These are phyloP conservation scores for Apis laboriosa DNA, from an alignment of 1,140 invertebrate genomes.

Conservation along the genomic window DNA sequence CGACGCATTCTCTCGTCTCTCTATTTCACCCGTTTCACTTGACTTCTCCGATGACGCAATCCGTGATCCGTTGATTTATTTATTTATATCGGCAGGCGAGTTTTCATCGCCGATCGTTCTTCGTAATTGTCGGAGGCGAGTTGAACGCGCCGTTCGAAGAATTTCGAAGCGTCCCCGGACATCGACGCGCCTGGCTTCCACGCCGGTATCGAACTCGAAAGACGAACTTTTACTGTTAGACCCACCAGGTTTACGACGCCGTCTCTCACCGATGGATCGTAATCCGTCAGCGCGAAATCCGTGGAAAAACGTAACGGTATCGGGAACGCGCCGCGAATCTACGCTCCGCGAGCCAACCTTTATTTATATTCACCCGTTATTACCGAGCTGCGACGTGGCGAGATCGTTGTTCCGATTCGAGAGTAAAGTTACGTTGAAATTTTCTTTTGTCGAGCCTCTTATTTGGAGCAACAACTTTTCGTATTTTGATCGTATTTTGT, in stretches of 20 bases:
- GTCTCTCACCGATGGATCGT: slow-evolving; percentile 20
- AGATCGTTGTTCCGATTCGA: neutral
- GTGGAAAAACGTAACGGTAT: slow-evolving; percentile 42
- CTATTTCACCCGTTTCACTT: neutral
- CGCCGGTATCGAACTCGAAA: neutral
- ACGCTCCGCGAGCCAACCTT: neutral
- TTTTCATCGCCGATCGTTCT: too few relatives aligned
- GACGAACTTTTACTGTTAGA: slow-evolving; percentile 57
- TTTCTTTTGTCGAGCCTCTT: too few relatives aligned
- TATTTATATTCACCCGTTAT: neutral
- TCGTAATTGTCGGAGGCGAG: slow-evolving; percentile 6
- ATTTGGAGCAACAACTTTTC: too few relatives aligned
- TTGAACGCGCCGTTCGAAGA: slow-evolving; percentile 44
- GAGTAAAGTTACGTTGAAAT: too few relatives aligned
- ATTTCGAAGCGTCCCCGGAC: slow-evolving; percentile 28
- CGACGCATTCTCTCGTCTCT: neutral
- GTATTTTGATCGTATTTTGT: too few relatives aligned
- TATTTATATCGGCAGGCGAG: too few relatives aligned
- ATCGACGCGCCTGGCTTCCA: neutral
- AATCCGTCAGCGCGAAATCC: slow-evolving; percentile 25
- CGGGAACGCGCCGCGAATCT: too few relatives aligned
- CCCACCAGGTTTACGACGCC: slow-evolving; percentile 43
- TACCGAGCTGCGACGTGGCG: neutral
- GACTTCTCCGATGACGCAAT: neutral
- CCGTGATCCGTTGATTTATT: too few relatives aligned